phyloP scores from a whole-genome alignment of 2,888 invertebrate species.

The Stramonita haemastoma region DNA sequence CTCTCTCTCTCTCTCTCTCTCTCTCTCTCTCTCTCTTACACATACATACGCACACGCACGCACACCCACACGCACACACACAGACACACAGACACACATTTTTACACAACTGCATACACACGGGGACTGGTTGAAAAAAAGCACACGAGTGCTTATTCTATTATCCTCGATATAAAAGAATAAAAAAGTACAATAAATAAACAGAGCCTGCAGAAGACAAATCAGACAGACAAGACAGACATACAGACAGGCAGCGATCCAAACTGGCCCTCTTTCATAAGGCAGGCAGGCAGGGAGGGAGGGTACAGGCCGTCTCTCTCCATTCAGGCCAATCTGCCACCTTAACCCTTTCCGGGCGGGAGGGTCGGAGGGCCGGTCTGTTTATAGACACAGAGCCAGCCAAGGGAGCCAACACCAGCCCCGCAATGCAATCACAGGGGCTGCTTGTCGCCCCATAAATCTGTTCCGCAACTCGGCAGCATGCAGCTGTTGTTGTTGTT shows the following conservation, averaged over 20 bases:
- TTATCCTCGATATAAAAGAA: too few relatives aligned
- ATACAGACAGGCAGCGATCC: not conserved
- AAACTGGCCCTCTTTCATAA: not conserved
- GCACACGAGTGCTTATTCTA: too few relatives aligned
- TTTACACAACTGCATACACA: not conserved
- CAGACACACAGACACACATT: too few relatives aligned
- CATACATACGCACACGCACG: too few relatives aligned
- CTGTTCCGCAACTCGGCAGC: not conserved
- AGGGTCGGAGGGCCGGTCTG: not conserved
- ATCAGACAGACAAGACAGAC: not conserved
- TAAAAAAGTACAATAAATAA: too few relatives aligned
- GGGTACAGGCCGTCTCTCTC: not conserved
- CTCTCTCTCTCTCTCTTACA: not conserved
- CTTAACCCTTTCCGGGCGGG: not conserved
- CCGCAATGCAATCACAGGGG: not conserved
- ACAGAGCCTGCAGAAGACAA: not conserved
- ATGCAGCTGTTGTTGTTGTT: not conserved
- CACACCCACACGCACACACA: too few relatives aligned
- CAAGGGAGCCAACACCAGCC: not conserved
- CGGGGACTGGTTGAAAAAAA: too few relatives aligned
- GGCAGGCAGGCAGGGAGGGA: too few relatives aligned
- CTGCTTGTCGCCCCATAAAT: not conserved
- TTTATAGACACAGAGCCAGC: not conserved
- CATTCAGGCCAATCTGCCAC: not conserved
- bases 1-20: not conserved